Evolutionary conservation across 2,113 vertebrate genomes (phyloP), one percentile per base, ranked within the genome.

Genomic region (Callipepla californica): DNA sequence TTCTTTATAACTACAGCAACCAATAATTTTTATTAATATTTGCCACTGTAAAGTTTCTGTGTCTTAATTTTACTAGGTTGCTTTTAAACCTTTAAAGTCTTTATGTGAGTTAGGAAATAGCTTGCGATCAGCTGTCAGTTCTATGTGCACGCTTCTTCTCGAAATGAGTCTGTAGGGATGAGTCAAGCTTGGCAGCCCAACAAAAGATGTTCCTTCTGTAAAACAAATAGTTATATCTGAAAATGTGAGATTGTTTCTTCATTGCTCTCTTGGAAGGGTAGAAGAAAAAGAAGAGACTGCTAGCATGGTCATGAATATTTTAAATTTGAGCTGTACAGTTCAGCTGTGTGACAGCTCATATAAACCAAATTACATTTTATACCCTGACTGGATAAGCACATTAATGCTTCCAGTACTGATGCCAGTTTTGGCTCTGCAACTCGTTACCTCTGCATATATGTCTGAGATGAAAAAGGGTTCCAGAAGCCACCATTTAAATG

Each of bases 111-210:
- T 91, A 78, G 74, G 53, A 83, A 51, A 34, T 77, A 74, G 87
- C 85, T 92, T 95, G 81, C 89, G 67, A 95, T 95, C 75, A 77
- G 85, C 90, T 94, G 94, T 95, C 96, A 92, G 87, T 89, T 67
- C 72, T 91, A 36, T 86, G 85, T 63, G 80, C 76, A 61, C 1
- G 32, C 78, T 94, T 65, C 90, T 94, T 95, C 7, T 3, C 67
- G 88, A 95, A 94, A 80, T 85, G 76, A 94, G 68, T 95, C 94
- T 92, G 65, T 94, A 75, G 83, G 88, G 90, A 96, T 96, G 93
- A 96, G 76, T 96, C 94, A 96, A 90, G 59, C 85, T 94, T 96
- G 96, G 94, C 94, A 94, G 72, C 55, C 77, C 85, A 95, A 90
- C 85, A 92, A 90, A 94, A 96, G 90, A 96, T 95, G 68, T 94